phyloP scores from a whole-genome alignment of 2,113 vertebrate species.

The Dinomys branickii region DNA sequence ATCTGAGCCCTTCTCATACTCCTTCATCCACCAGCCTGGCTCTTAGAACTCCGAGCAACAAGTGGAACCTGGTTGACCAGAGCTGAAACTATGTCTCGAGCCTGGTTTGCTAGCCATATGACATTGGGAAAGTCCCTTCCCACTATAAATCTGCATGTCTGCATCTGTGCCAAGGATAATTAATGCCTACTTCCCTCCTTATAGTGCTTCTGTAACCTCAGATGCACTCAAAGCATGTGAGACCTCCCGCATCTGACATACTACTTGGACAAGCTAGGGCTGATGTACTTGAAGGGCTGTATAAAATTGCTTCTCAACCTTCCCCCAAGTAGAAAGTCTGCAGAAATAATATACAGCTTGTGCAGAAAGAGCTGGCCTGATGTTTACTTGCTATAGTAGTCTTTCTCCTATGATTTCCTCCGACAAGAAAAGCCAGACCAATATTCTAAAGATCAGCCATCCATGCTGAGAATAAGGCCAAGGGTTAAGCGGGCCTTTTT shows the following conservation, averaged over 20 bases:
- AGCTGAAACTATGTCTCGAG: background rate
- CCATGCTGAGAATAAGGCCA: slow-evolving; percentile 59
- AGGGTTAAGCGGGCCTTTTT: slow-evolving; percentile 60
- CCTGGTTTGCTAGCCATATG: background rate
- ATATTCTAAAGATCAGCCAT: slow-evolving; percentile 60
- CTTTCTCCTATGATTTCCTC: slow-evolving; percentile 33
- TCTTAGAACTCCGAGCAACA: background rate
- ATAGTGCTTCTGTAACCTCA: background rate
- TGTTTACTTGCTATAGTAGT: background rate
- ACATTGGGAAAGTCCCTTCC: background rate
- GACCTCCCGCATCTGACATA: background rate
- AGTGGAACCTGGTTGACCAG: background rate
- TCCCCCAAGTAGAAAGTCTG: background rate
- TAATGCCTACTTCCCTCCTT: background rate
- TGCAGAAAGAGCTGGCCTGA: background rate
- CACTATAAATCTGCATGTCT: background rate
- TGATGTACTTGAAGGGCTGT: background rate
- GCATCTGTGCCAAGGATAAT: slow-evolving; percentile 19
- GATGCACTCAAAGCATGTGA: background rate
- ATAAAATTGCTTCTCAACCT: slow-evolving; percentile 25
- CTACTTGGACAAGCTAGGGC: background rate
- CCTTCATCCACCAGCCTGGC: background rate
- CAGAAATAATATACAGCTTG: background rate
- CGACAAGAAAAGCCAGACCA: slow-evolving; percentile 13
- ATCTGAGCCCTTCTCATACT: background rate